phyloP scores from a whole-genome alignment of 2,113 vertebrate species.

The Leptobrachium leishanense region DNA sequence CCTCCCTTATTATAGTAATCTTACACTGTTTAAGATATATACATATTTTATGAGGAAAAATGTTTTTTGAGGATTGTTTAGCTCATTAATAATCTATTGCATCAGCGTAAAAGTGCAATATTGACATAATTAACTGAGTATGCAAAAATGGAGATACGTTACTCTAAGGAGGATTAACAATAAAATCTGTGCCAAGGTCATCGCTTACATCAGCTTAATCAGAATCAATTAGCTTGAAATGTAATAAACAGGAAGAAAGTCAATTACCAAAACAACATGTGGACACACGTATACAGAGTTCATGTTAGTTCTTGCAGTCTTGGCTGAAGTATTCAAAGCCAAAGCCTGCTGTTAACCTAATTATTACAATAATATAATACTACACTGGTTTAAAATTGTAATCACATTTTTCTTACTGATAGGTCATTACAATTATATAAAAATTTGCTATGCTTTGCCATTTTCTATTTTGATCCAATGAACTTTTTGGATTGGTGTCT shows the following conservation, averaged over 20 bases:
- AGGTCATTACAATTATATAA: no score
- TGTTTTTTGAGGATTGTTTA: neutral
- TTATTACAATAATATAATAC: no score
- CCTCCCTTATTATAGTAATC: no score
- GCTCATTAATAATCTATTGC: neutral
- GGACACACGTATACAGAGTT: neutral
- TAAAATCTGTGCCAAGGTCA: slow-evolving; percentile 18
- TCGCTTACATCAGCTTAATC: slow-evolving; percentile 3
- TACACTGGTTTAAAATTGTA: no score
- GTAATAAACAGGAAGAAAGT: neutral
- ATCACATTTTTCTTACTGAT: no score
- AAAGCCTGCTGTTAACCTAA: no score
- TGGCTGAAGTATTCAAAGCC: no score
- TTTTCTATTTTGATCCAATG: no score
- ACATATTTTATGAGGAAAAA: neutral
- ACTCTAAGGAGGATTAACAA: neutral
- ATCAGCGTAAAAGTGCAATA: neutral
- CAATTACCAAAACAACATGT: neutral
- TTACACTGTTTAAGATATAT: no score
- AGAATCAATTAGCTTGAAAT: slow-evolving; percentile 9
- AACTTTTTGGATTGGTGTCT: no score
- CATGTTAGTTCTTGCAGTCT: neutral
- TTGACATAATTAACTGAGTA: slow-evolving; percentile 8
- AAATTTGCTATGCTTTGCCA: no score
- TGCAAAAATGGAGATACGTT: neutral